A percentile compares a stretch with the other conserved stretches of the same genome.
Evolutionary conservation across 2,797 vertebrate genomes (phyloP).

Genomic region (Lithobates sylvaticus): DNA sequence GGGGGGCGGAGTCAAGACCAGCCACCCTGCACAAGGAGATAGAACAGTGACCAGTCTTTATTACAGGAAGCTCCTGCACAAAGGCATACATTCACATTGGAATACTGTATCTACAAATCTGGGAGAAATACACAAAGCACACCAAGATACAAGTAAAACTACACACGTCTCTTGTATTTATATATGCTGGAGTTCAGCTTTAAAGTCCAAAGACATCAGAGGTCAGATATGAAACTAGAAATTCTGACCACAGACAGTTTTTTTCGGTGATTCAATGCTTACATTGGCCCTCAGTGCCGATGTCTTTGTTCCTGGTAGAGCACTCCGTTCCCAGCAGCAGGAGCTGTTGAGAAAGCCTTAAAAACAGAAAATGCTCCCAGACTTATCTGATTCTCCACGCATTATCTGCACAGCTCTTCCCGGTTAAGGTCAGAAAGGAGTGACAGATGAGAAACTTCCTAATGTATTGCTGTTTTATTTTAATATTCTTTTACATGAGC

Average conservation of each 20-base stretch:
- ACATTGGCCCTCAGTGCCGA: background rate
- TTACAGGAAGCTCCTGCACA: too few relatives aligned
- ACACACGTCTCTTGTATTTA: too few relatives aligned
- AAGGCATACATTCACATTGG: too few relatives aligned
- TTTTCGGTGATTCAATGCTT: conserved; percentile 20
- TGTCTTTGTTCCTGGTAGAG: background rate
- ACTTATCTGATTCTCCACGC: conserved; percentile 36
- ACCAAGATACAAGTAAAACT: too few relatives aligned
- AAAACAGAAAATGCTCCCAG: background rate
- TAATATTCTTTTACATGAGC: conserved; percentile 11
- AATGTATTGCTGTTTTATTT: conserved; percentile 31
- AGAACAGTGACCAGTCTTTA: too few relatives aligned
- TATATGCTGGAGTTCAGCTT: background rate
- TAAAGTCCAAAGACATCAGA: background rate
- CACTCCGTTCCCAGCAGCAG: background rate
- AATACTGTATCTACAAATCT: too few relatives aligned
- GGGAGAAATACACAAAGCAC: too few relatives aligned
- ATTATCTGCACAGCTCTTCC: conserved; percentile 3
- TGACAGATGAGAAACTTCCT: conserved; percentile 27
- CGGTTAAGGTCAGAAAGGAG: conserved; percentile 20
- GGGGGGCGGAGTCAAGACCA: too few relatives aligned
- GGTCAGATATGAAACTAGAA: conserved; percentile 16
- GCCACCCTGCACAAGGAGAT: too few relatives aligned
- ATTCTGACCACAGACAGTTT: background rate
- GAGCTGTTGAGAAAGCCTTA: background rate